Percentiles rank a stretch among this genome's conserved stretches.
phyloP scores from a whole-genome alignment of 2,888 invertebrate species.

The Drosophila birchii region DNA sequence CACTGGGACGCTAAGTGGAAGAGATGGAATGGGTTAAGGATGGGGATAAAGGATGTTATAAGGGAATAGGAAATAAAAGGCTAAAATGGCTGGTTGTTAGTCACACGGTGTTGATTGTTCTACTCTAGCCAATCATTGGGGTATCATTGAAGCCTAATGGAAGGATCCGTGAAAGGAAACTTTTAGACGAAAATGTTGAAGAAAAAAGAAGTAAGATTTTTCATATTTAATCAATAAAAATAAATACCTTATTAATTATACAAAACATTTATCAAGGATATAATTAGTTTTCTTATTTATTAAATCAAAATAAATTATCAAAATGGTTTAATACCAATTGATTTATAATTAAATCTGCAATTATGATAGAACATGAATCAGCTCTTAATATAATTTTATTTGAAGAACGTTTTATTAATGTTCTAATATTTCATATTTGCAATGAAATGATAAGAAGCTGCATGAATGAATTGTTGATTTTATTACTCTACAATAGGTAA shows the following conservation, averaged over 20 bases:
- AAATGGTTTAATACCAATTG: neutral
- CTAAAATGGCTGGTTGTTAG: constrained; percentile 55
- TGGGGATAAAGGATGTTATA: neutral
- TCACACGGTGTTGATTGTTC: constrained; percentile 64
- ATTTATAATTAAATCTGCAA: neutral
- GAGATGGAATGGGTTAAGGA: constrained; percentile 21
- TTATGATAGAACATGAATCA: neutral
- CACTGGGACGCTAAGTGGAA: neutral
- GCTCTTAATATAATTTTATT: neutral
- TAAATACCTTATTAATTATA: neutral
- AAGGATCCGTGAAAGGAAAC: neutral
- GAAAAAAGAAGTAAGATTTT: neutral
- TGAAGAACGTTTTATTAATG: neutral
- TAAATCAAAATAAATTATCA: neutral
- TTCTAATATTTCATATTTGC: neutral
- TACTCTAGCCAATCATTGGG: constrained; percentile 53
- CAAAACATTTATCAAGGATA: neutral
- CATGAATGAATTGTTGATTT: neutral
- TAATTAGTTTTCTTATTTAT: neutral
- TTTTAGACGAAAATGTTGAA: neutral
- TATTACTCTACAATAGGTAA: neutral
- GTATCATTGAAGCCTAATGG: constrained; percentile 19
- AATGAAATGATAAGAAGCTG: neutral
- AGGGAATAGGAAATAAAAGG: constrained; percentile 36
- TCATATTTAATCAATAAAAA: neutral